Evolutionary conservation across 2,113 vertebrate species (phyloP).

Genomic region (Rhinoderma darwinii): DNA sequence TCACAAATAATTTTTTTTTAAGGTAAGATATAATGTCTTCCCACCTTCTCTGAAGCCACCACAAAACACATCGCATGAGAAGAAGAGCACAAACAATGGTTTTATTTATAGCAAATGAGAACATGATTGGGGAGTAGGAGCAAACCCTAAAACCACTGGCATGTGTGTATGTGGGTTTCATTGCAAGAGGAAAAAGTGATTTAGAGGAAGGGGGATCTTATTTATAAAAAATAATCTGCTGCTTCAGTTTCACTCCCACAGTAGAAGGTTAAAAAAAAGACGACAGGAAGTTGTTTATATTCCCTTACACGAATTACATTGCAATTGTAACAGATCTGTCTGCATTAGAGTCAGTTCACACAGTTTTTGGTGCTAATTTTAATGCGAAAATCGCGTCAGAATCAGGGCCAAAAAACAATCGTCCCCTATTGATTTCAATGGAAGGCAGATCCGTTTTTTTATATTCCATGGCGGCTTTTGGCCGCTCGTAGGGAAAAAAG

Average conservation of each 20-base stretch:
- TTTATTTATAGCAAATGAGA: not conserved
- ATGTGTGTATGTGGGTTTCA: not conserved
- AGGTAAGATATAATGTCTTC: not conserved
- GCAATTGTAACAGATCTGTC: not conserved
- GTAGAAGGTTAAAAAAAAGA: not conserved
- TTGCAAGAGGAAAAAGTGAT: slow-evolving; percentile 16
- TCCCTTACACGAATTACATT: not conserved
- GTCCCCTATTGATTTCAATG: too few species aligned
- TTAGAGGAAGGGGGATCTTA: not conserved
- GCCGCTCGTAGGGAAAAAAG: too few species aligned
- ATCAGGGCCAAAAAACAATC: too few species aligned
- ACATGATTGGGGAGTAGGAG: not conserved
- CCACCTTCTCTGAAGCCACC: not conserved
- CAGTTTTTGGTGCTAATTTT: too few species aligned
- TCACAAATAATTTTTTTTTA: too few species aligned
- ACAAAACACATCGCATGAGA: not conserved
- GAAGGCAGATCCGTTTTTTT: too few species aligned
- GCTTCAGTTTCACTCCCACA: not conserved
- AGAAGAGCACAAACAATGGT: not conserved
- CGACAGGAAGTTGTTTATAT: not conserved
- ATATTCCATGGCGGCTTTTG: too few species aligned
- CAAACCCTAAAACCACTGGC: not conserved
- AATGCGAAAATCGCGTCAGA: too few species aligned
- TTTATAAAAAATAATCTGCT: not conserved
- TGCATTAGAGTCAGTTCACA: not conserved